Evolutionary conservation across 2,888 invertebrate genomes (phyloP).

Genomic region (Hypomecis punctinalis): DNA sequence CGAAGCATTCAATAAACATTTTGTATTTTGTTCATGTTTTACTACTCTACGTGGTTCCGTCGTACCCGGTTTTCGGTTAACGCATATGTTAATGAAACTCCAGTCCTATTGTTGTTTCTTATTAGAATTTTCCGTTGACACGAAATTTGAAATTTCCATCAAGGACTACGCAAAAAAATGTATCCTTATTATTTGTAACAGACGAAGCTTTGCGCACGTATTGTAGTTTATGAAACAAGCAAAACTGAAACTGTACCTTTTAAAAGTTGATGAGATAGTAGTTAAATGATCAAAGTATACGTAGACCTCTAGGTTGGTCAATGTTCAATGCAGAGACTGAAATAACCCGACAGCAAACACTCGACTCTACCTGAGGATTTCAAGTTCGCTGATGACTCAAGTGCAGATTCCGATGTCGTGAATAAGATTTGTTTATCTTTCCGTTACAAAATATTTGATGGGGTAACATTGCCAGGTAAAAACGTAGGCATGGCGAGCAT

Average conservation of each 20-base stretch:
- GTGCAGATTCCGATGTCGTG: constrained; percentile 50
- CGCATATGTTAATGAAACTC: not conserved
- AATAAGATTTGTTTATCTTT: constrained; percentile 51
- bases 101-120: not conserved
- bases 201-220: too few species aligned
- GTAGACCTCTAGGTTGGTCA: constrained; percentile 11
- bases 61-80: constrained; percentile 49
- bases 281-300: too few species aligned
- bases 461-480: not conserved
- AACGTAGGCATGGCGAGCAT: too few species aligned
- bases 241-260: not conserved
- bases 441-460: constrained; percentile 13
- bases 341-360: constrained; percentile 52
- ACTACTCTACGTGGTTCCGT: constrained; percentile 53
- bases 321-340: constrained; percentile 47
- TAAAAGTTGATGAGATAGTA: not conserved
- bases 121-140: not conserved
- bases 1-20: constrained; percentile 65
- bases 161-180: not conserved
- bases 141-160: not conserved
- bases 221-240: not conserved
- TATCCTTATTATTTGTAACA: too few species aligned
- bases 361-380: constrained; percentile 56
- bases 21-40: constrained; percentile 59
- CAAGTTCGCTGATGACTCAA: constrained; percentile 63